Base-by-base conservation (phyloP, 2,113 vertebrate genomes). In the Phyllopteryx taeniolatus region DNA sequence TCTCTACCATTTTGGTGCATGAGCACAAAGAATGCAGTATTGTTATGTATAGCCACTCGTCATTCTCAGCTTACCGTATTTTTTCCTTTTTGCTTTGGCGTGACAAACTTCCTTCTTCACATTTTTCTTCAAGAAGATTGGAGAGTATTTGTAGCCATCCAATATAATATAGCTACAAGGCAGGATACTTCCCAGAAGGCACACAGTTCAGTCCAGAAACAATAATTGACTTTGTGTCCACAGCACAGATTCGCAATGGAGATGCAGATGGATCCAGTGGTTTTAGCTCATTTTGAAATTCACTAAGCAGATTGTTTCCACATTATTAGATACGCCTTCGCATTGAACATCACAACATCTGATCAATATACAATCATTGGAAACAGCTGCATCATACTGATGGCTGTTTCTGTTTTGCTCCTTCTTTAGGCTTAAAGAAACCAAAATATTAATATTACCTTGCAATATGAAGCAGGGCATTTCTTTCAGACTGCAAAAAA, bases 161-260 rank as follows among this genome's bases (percentile, higher is more conserved):
- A 81, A 70, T 69, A 80, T 44, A 31, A 22, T 27, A 35, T 51
- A 73, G 77, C 62, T 71, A 56, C 72, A 72, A 83, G 46, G 65
- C 46, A 70, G 68, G 62, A 77, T 74, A 84, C 83, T 81, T 82
- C 80, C 84, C 86, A 69, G 71, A 81, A 66, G 79, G 53, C 79
- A 71, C 46, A 47, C 56, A 62, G 43, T 62, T 67, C 31, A n/a
- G 72, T 8, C 14, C 70, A 78, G 67, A 82, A 74, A 81, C 68
- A 83, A 81, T 73, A 78, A 76, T 75, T 79, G 73, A 83, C 73
- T 79, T 75, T 80, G 68, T 80, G 63, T 84, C 82, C 59, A 35
- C 68, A 68, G 64, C 42, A 62, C 79, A 73, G 19, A 79, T 62
- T 35, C 27, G 59, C 46, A 62, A 63, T 70, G 44, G 68, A 73